Evolutionary conservation across 2,113 vertebrate species (phyloP).

Genomic region (Geococcyx californianus): DNA sequence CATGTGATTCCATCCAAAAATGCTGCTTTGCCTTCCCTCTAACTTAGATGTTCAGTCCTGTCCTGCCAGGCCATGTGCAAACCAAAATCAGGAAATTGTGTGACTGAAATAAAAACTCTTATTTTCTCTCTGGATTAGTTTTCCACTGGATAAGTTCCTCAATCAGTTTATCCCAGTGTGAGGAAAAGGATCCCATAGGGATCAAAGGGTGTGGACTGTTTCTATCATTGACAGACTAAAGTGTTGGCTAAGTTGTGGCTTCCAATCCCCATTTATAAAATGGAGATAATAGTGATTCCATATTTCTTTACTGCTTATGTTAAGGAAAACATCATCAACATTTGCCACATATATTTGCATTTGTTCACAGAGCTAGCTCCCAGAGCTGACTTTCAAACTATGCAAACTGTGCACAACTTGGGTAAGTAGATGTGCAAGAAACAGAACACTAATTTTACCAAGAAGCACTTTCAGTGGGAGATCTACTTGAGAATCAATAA

Average conservation of each 20-base stretch:
- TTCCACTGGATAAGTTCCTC: slow-evolving; percentile 24
- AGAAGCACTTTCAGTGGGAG: not conserved
- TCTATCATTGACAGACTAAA: not conserved
- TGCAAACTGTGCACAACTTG: not conserved
- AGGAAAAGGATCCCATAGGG: not conserved
- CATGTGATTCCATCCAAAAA: not conserved
- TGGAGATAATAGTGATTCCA: not conserved
- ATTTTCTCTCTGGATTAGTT: not conserved
- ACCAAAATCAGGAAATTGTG: not conserved
- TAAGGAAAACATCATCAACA: not conserved
- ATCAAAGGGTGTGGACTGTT: not conserved
- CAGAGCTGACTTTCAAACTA: not conserved
- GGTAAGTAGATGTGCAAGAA: not conserved
- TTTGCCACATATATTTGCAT: not conserved
- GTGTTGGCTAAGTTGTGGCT: not conserved
- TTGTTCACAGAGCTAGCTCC: not conserved
- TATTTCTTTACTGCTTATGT: not conserved
- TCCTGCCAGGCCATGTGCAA: not conserved
- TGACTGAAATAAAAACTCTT: not conserved
- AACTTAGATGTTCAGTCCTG: not conserved
- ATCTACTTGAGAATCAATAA: not conserved
- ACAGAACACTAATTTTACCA: not conserved
- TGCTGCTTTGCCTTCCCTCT: not conserved
- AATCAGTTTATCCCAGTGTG: not conserved
- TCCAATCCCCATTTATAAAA: not conserved